Evolutionary conservation across 2,113 vertebrate species (phyloP), one percentile per base, ranked within the genome.

Genomic region (Lasiurus borealis): DNA sequence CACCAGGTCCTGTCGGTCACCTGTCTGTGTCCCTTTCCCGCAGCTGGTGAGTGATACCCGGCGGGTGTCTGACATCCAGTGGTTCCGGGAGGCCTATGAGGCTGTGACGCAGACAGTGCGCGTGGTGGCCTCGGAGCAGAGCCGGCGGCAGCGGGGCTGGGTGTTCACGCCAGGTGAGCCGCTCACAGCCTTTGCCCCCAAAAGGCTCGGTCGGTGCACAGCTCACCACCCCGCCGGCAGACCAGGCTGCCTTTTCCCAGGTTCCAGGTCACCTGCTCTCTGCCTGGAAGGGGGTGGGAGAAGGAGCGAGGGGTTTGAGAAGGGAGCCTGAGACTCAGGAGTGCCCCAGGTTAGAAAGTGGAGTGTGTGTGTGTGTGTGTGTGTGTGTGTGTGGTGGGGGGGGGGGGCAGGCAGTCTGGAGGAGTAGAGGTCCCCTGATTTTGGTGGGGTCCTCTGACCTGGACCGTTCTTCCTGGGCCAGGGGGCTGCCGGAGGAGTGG

Each of bases 11-110:
- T 94, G 85, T 94, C 19, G 4, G 46, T 76, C 18, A 34, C 14
- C 68, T 91, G 82, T 96, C 0, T 8, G 25, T 72, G 31, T 50
- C 44, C 59, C 23, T 71, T 15, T 1, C 3, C 4, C 0, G 0
- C 98, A 99, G 99, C 98, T 99, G 62, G 98, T 99, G 97, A 99
- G 99, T 5, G 99, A 99, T 13, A 94, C 99, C 0, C 98, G 99
- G 66, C 98, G 99, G 40, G n/a, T 92, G n/a, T 99, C 99, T 0
- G 99, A 99, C 11, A 93, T 99, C 80, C 97, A 98, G 69, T 99
- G 99, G 99, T 99, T 99, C 97, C 97, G 5, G 95, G 94, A 95
- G 0, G 54, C 96, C 80, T 99, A 98, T 5, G 98, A 99, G 3
- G 94, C 44, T 0, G 90, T 48, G 85, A 98, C 98, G 0, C 98